Evolutionary conservation across 2,797 vertebrate species (phyloP).

Genomic region (Phyllotis vaccarum): DNA sequence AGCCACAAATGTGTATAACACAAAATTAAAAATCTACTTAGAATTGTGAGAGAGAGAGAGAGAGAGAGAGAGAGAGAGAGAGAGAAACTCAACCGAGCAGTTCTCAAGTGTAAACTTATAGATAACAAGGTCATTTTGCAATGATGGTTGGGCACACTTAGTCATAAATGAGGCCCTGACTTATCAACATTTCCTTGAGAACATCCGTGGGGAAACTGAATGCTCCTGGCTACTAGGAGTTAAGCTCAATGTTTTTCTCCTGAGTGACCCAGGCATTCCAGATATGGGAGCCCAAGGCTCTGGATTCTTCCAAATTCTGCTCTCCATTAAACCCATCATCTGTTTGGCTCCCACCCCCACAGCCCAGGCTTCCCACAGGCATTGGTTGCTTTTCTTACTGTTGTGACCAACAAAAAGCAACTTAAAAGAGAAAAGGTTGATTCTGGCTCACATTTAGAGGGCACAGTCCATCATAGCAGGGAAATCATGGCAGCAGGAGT

Average conservation of each 20-base stretch:
- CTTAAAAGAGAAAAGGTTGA: not conserved
- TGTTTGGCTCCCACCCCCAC: not conserved
- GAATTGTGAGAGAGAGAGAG: too few species aligned
- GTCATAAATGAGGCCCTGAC: not conserved
- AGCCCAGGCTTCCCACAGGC: not conserved
- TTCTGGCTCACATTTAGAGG: not conserved
- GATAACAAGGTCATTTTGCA: not conserved
- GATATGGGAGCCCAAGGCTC: not conserved
- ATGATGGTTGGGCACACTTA: not conserved
- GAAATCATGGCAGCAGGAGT: not conserved
- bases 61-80: too few species aligned
- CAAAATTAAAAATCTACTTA: not conserved
- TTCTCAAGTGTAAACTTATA: not conserved
- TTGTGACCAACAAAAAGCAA: not conserved
- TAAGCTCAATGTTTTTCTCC: not conserved
- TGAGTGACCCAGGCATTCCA: not conserved
- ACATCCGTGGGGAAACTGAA: not conserved
- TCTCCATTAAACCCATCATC: not conserved
- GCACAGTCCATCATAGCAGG: not conserved
- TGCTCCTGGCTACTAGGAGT: not conserved
- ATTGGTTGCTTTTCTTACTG: not conserved
- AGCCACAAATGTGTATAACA: not conserved
- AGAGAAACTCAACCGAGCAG: not conserved
- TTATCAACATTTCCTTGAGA: constrained; percentile 16
- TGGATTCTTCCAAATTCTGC: not conserved